These are phyloP conservation scores for Enteromius afrohamiltoni DNA, from an alignment of 2,797 vertebrate species.

Conservation along the genomic window DNA sequence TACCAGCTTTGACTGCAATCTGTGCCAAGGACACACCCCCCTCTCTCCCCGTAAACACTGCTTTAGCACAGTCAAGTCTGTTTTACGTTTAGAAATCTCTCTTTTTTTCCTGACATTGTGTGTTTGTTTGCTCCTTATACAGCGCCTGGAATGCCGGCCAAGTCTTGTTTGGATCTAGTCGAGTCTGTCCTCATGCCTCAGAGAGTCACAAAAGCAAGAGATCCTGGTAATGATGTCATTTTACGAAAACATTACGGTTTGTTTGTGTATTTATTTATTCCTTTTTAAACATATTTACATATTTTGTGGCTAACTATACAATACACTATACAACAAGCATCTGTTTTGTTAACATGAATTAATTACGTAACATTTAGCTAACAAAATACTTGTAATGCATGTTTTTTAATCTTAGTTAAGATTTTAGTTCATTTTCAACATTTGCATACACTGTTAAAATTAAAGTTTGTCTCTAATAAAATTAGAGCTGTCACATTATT, in stretches of 20 bases:
- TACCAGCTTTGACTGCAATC: conserved; percentile 93
- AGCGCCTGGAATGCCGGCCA: conserved; percentile 67
- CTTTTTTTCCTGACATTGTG: neutral
- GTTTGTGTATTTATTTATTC: neutral
- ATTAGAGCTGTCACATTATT: no score
- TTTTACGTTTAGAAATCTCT: neutral
- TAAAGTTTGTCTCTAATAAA: neutral
- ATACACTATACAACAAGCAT: neutral
- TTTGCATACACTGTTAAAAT: neutral
- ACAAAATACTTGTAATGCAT: neutral
- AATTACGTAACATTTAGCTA: neutral
- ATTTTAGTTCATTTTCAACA: neutral
- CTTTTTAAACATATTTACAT: neutral
- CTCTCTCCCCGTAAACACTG: conserved; percentile 81
- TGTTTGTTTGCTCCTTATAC: conserved; percentile 45
- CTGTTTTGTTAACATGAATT: neutral
- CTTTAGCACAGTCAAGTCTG: neutral
- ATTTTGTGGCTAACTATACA: neutral
- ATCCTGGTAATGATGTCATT: conserved; percentile 83
- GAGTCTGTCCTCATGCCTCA: conserved; percentile 87
- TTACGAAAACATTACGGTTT: neutral
- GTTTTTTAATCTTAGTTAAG: neutral
- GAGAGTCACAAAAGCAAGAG: conserved; percentile 90
- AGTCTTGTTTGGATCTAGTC: conserved; percentile 84
- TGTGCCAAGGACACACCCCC: conserved; percentile 89